Percentiles rank a stretch among this genome's conserved stretches.
Conservation (phyloP, 2,797 vertebrate species). For the Poecilia gillii region DNA sequence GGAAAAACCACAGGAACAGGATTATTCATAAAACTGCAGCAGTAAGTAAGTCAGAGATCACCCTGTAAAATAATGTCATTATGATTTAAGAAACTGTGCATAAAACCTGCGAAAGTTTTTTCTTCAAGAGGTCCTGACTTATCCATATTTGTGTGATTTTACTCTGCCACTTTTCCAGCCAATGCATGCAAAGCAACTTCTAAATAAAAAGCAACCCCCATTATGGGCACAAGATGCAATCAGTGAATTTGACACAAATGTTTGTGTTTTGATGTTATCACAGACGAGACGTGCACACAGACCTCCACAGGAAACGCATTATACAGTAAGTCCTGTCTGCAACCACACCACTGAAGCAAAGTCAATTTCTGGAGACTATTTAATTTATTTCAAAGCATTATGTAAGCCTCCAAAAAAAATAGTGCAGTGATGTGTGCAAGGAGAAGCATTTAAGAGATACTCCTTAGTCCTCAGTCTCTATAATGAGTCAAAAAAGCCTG, state of each 20-base stretch:
- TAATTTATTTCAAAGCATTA: background rate
- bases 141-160: background rate
- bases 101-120: background rate
- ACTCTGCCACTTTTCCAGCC: background rate
- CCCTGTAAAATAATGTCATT: background rate
- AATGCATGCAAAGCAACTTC: slow-evolving; percentile 3
- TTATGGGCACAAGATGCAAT: slow-evolving; percentile 16
- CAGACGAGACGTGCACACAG: slow-evolving; percentile 17
- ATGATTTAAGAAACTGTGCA: background rate
- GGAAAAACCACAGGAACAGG: slow-evolving; percentile 10
- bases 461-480: slow-evolving; percentile 14
- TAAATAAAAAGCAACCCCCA: slow-evolving; percentile 12
- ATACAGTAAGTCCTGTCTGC: slow-evolving; percentile 9
- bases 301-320: background rate
- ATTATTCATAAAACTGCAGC: background rate
- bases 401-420: background rate
- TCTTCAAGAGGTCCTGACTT: background rate
- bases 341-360: background rate
- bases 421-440: slow-evolving; percentile 15
- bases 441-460: slow-evolving; percentile 15
- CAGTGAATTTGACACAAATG: slow-evolving; percentile 32
- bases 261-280: slow-evolving; percentile 52
- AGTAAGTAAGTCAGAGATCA: slow-evolving; percentile 3
- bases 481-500: slow-evolving; percentile 33
- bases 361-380: background rate